Evolutionary conservation across 1,140 invertebrate genomes (phyloP), one percentile per base, ranked within the genome.

Genomic region (Sarcophaga peregrina): DNA sequence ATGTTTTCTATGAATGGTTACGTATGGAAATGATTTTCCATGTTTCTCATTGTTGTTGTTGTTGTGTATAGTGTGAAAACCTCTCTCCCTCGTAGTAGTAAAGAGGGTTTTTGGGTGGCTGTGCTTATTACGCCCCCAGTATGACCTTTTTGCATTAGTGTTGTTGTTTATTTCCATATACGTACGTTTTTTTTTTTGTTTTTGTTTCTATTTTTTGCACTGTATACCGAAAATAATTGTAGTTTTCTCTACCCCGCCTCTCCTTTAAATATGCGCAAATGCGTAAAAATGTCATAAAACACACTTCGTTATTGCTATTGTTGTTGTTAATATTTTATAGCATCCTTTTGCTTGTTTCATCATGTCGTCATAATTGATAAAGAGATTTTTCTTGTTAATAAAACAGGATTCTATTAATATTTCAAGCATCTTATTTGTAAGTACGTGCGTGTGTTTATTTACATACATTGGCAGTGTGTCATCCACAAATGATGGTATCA

Each of bases 181-280:
- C 17, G 8, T 9, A 17, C 58, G 4, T 62, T 25, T 25, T 17
- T 68, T 7, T n/a, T 4, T n/a, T n/a, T n/a, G 74, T 68, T 68
- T n/a, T 78, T 17, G 45, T n/a, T n/a, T 72, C 20, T 17, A 25
- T 25, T 15, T 78, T 50, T 50, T 52, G 75, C 75, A 78, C n/a
- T 78, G 47, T n/a, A 78, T 78, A 78, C 75, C 17, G 46, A 78
- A 52, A 78, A 78, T 46, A 11, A 74, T n/a, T 15, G n/a, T 58
- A n/a, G 3, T 58, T n/a, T 58, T 58, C 54, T 6, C 54, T 58
- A 13, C 15, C 54, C 25, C 25, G 8, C 45, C 74, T 46, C 47
- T n/a, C 46, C 74, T n/a, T 47, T 47, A 47, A 47, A 47, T 47
- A 76, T 78, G 75, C 75, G 75, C 75, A 78, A 52, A 50, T 25